phyloP scores from a whole-genome alignment of 2,888 invertebrate species.

The Cremastobaeus sp. region DNA sequence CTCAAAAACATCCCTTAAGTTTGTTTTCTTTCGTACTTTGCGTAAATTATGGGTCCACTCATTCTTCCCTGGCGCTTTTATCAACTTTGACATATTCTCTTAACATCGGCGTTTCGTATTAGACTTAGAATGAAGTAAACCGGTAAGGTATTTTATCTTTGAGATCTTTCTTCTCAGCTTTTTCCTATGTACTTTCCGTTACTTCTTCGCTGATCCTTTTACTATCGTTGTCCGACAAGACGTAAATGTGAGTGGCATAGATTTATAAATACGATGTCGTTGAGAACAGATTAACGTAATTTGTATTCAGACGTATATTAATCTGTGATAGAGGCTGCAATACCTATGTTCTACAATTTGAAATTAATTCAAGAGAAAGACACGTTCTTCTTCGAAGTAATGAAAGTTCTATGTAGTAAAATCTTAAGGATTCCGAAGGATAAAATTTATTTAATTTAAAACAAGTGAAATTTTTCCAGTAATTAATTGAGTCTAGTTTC shows the following conservation, averaged over 20 bases:
- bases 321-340: constrained; percentile 5
- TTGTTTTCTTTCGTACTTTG: too few relatives aligned
- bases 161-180: constrained; percentile 23
- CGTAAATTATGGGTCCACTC: too few relatives aligned
- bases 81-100: constrained; percentile 44
- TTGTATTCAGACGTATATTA: constrained; percentile 23
- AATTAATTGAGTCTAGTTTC: too few relatives aligned
- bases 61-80: constrained; percentile 21
- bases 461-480: too few relatives aligned
- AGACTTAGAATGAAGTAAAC: constrained; percentile 38
- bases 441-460: too few relatives aligned
- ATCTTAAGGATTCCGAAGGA: too few relatives aligned
- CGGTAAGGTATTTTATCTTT: constrained; percentile 44
- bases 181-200: too few relatives aligned
- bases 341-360: too few relatives aligned
- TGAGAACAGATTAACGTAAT: constrained; percentile 29
- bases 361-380: too few relatives aligned
- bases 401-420: too few relatives aligned
- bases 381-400: too few relatives aligned
- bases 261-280: constrained; percentile 36
- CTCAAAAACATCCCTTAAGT: constrained; percentile 22
- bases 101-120: constrained; percentile 24
- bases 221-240: constrained; percentile 47
- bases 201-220: constrained; percentile 41
- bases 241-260: constrained; percentile 38